These are phyloP conservation scores for Alentia gelatinosa DNA, from an alignment of 2,888 invertebrate species.

Conservation along the genomic window DNA sequence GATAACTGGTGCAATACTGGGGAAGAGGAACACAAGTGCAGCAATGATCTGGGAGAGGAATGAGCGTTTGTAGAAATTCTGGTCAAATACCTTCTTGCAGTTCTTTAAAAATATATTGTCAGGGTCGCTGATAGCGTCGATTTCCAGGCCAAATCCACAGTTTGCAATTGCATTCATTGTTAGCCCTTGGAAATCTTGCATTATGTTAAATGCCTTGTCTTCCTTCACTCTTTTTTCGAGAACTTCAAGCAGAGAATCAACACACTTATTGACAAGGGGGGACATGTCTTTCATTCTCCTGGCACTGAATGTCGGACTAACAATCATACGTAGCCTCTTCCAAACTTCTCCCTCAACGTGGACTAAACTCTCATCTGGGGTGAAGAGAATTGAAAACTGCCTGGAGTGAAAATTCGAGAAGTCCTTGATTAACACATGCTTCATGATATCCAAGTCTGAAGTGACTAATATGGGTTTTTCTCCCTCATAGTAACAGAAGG, in stretches of 20 bases:
- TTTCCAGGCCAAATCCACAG: constrained; percentile 41
- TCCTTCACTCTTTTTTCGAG: not conserved
- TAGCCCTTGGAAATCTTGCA: not conserved
- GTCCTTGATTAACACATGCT: constrained; percentile 51
- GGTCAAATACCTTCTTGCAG: not conserved
- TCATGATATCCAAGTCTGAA: constrained; percentile 43
- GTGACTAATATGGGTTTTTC: constrained; percentile 39
- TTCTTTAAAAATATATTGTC: constrained; percentile 43
- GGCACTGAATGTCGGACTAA: constrained; percentile 82
- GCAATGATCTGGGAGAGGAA: not conserved
- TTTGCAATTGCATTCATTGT: constrained; percentile 29
- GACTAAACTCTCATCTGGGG: not conserved
- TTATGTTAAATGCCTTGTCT: constrained; percentile 31
- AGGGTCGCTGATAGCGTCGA: constrained; percentile 13
- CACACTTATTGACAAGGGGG: not conserved
- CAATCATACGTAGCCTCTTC: constrained; percentile 82
- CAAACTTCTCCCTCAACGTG: constrained; percentile 70
- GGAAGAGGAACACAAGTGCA: not conserved
- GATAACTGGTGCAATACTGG: not conserved
- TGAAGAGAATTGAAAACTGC: not conserved
- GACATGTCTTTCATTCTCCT: constrained; percentile 81
- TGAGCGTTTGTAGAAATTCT: not conserved
- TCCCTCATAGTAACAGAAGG: constrained; percentile 41
- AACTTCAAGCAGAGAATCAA: not conserved
- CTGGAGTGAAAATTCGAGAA: constrained; percentile 42